Percentiles rank a stretch among this genome's conserved stretches.
Evolutionary conservation across 2,888 invertebrate genomes (phyloP).

Genomic region (Drosophila kambysellisi): DNA sequence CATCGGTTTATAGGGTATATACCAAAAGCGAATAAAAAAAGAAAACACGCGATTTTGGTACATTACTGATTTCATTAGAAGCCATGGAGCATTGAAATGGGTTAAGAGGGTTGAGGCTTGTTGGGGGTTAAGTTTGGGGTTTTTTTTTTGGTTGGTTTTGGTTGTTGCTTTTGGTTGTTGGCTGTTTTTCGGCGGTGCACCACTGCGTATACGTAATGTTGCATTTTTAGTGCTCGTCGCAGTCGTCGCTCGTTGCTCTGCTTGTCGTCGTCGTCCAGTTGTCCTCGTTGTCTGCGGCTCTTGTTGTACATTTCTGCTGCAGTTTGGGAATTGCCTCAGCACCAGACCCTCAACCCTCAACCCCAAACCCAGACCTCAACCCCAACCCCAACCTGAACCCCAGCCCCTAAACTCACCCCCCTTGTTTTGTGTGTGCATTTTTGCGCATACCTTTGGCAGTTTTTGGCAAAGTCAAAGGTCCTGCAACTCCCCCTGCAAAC

Average conservation of each 20-base stretch:
- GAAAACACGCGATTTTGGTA: constrained; percentile 34
- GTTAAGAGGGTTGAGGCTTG: constrained; percentile 2
- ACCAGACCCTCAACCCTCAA: constrained; percentile 8
- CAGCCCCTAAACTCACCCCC: not conserved
- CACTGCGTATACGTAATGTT: constrained; percentile 81
- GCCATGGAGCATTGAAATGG: constrained; percentile 37
- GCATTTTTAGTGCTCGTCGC: constrained; percentile 68
- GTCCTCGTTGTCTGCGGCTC: constrained; percentile 71
- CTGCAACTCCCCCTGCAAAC: constrained; percentile 14
- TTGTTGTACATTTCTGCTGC: constrained; percentile 80
- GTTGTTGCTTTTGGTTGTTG: constrained; percentile 32
- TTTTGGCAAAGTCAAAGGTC: constrained; percentile 80
- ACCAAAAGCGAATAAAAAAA: constrained; percentile 13
- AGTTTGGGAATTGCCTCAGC: constrained; percentile 77
- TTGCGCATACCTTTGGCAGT: constrained; percentile 79
- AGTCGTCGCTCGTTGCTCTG: constrained; percentile 18
- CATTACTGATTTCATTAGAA: constrained; percentile 70
- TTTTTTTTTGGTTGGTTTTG: constrained; percentile 19
- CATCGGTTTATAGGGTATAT: constrained; percentile 15
- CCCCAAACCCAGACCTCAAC: not conserved
- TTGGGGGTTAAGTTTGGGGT: constrained; percentile 10
- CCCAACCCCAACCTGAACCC: constrained; percentile 1
- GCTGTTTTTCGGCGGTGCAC: constrained; percentile 69
- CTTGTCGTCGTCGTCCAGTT: constrained; percentile 12
- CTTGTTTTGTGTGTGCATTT: constrained; percentile 69